Base-by-base conservation (phyloP, 1,140 invertebrate genomes). In the Phthorimaea operculella region DNA sequence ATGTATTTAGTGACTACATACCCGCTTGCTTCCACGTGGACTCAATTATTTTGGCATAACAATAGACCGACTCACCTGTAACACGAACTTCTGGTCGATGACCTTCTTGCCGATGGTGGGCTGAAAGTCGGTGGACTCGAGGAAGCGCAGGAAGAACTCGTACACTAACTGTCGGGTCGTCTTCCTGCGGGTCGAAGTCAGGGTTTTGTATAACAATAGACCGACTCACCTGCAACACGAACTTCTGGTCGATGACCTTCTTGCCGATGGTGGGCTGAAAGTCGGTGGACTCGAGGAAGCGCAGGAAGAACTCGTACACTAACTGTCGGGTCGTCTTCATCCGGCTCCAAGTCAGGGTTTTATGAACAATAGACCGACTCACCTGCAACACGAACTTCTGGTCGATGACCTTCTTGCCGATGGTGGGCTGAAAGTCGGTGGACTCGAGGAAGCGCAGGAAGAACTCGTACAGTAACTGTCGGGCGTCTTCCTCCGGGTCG, bases 401-500 rank as follows among this genome's bases (percentile, higher is more conserved):
- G 89, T 99, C 98, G 83, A 99, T 98, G 79, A 97, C 96, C 87
- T 95, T 95, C 88, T 99, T 99, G 68, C 96, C 98, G 82, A 97
- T 94, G 62, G 92, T 92, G 56, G 97, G 95, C 85, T 99, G 96
- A 88, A 99, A 99, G 86, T 98, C 96, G 57, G 95, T 92, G 50
- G 96, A 98, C 88, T 99, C 98, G 61, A 99, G 87, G 87, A 99
- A 98, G 65, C 96, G 90, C 66, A 99, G 89, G 87, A 99, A 98
- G 82, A 99, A 97, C 87, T 99, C 97, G 86, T 99, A 99, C 54
- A 99, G 96, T 86, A 98, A 87, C 90, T 98, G 91, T 62, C 98
- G 98, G 86, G 99, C 98, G 88, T 99, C 98, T 86, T 99, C 98
- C 88, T 99, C 98, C 11, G 98, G 98, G 89, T 99, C 98, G 87